These are phyloP conservation scores for Manis pentadactyla DNA, from an alignment of 2,797 vertebrate species.

Conservation along the genomic window DNA sequence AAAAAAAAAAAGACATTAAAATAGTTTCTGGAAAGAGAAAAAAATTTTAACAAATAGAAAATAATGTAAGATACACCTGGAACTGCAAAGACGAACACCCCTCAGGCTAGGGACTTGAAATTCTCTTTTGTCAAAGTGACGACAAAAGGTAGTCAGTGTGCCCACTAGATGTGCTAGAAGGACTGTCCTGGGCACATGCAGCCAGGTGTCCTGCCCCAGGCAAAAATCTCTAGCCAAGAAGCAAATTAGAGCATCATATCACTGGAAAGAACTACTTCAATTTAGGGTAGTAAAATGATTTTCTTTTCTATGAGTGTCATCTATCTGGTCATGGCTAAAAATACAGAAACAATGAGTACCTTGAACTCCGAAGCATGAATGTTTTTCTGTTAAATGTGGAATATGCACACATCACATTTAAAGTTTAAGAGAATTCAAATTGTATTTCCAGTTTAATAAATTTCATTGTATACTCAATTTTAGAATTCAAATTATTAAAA, in stretches of 20 bases:
- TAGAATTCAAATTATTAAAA: neutral
- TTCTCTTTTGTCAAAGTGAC: neutral
- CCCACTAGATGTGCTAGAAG: too few relatives aligned
- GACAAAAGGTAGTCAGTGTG: neutral
- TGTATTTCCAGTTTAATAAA: neutral
- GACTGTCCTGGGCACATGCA: too few relatives aligned
- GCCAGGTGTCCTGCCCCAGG: fast-evolving
- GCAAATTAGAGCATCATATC: neutral
- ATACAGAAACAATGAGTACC: neutral
- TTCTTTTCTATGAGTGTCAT: neutral
- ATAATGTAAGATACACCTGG: neutral
- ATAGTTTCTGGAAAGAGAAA: neutral
- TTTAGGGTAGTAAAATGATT: neutral
- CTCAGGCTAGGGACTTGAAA: too few relatives aligned
- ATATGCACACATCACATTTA: neutral
- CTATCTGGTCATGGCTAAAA: neutral
- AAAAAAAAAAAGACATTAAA: neutral
- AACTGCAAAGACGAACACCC: neutral
- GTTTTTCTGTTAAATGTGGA: neutral
- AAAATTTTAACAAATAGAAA: neutral
- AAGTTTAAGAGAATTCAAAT: constrained; percentile 1
- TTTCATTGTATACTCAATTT: neutral
- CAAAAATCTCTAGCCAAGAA: neutral
- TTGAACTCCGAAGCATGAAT: neutral
- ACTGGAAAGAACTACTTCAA: neutral